phyloP scores from a whole-genome alignment of 2,888 invertebrate species.

The Lypha dubia region DNA sequence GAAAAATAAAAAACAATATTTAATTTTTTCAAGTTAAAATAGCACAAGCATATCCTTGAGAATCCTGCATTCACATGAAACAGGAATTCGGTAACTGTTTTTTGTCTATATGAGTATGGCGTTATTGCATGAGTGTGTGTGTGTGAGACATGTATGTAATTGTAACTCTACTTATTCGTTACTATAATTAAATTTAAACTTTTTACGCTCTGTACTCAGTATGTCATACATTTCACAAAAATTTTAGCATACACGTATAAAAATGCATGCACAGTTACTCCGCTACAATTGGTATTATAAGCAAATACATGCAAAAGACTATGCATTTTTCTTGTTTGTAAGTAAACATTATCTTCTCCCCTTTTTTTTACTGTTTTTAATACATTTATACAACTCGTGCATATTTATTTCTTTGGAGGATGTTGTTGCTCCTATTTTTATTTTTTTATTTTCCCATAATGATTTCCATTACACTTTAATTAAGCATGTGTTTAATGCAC shows the following conservation, averaged over 20 bases:
- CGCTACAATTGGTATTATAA: not conserved
- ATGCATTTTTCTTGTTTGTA: slow-evolving; percentile 4
- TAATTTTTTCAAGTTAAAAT: slow-evolving; percentile 24
- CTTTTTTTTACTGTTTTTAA: not conserved
- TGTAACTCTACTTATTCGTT: slow-evolving; percentile 52
- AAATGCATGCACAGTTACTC: slow-evolving; percentile 10
- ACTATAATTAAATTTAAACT: slow-evolving; percentile 68
- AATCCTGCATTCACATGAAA: slow-evolving; percentile 5
- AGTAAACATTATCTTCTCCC: slow-evolving; percentile 34
- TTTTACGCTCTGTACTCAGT: slow-evolving; percentile 52
- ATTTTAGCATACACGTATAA: slow-evolving; percentile 45
- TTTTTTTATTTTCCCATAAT: slow-evolving; percentile 40
- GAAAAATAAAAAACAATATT: too few relatives aligned
- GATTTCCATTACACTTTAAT: slow-evolving; percentile 61
- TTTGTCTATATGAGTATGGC: not conserved
- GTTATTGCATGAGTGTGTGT: slow-evolving; percentile 1
- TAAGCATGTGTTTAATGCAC: slow-evolving; percentile 55
- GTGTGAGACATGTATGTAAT: slow-evolving; percentile 10
- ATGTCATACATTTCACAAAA: slow-evolving; percentile 66
- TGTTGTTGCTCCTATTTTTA: slow-evolving; percentile 29
- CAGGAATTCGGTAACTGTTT: slow-evolving; percentile 17
- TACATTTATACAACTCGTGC: not conserved
- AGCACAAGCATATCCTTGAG: slow-evolving; percentile 11
- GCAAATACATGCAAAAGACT: not conserved
- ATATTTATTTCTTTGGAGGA: slow-evolving; percentile 31